Evolutionary conservation across 2,888 invertebrate genomes (phyloP).

Genomic region (Pseudococcus jackbeardsleyi): DNA sequence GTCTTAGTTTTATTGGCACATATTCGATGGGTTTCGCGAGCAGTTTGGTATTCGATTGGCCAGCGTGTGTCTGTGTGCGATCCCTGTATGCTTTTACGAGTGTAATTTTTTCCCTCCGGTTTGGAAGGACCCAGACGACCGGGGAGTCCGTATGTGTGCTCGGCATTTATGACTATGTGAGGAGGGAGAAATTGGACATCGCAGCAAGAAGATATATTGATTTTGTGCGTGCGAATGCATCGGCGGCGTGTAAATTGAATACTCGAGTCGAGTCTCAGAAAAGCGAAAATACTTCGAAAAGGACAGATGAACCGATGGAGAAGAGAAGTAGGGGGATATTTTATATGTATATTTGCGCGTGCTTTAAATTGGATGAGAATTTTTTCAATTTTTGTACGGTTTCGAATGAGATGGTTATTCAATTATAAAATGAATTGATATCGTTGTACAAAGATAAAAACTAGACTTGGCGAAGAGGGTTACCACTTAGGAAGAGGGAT

Average conservation of each 20-base stretch:
- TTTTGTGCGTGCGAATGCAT: slow-evolving; percentile 20
- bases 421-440: not conserved
- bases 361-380: not conserved
- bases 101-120: not conserved
- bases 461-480: too few species aligned
- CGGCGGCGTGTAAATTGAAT: slow-evolving; percentile 1
- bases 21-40: slow-evolving; percentile 2
- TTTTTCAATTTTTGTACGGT: not conserved
- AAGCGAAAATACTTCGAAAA: too few species aligned
- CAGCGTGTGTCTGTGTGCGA: not conserved
- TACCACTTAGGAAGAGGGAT: not conserved
- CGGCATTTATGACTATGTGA: not conserved
- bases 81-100: slow-evolving; percentile 6
- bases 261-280: not conserved
- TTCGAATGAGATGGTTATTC: not conserved
- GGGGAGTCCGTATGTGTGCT: not conserved
- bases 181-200: too few species aligned
- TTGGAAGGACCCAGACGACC: not conserved
- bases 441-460: not conserved
- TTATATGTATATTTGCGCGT: not conserved
- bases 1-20: slow-evolving; percentile 20
- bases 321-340: not conserved
- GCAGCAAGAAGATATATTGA: not conserved
- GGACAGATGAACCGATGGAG: not conserved
- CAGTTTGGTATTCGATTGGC: not conserved